Evolutionary conservation across 2,888 invertebrate genomes (phyloP), one percentile per base, ranked within the genome.

Genomic region (Lasioglossum villosulum): DNA sequence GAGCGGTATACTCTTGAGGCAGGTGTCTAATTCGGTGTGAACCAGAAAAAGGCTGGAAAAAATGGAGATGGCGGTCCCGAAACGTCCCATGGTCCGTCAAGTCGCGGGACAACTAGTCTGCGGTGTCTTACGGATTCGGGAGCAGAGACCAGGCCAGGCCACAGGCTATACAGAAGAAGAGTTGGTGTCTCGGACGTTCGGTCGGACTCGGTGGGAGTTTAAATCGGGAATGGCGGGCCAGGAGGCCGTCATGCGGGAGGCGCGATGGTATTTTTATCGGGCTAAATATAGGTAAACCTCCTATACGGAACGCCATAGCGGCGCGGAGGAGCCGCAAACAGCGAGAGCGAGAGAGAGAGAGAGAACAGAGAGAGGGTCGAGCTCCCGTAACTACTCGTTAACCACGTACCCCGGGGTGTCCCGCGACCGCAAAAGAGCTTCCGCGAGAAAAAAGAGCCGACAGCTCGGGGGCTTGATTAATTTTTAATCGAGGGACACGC

Each of bases 241-340:
- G 94, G 94, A 94, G 95, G 93, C 93, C 94, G 93, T 93, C 92
- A 93, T 93, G 94, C 94, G 95, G 95, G 95, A 95, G 95, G 94
- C 93, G 92, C 93, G 92, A 94, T 93, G 93, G 92, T 95, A 95
- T 95, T 95, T 95, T 95, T 94, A 95, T 95, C 94, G 92, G 84
- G 91, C 93, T 95, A 95, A 94, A 95, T 94, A 94, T 95, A 95
- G 93, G 91, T 88, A 93, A 93, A 94, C 93, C 94, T 93, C 92
- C 90, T 92, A 92, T 93, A 92, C 92, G 92, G 90, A 93, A 93
- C 92, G 93, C 93, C 93, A 93, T 94, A 93, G 92, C 92, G 88
- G 90, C 88, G 77, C 80, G 78, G 86, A 78, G 78, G 86, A 84
- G 76, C 78, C 84, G 68, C 84, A 78, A 84, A 79, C 86, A 66